Conservation (phyloP, 1,140 invertebrate species). For the Achatina immaculata region DNA sequence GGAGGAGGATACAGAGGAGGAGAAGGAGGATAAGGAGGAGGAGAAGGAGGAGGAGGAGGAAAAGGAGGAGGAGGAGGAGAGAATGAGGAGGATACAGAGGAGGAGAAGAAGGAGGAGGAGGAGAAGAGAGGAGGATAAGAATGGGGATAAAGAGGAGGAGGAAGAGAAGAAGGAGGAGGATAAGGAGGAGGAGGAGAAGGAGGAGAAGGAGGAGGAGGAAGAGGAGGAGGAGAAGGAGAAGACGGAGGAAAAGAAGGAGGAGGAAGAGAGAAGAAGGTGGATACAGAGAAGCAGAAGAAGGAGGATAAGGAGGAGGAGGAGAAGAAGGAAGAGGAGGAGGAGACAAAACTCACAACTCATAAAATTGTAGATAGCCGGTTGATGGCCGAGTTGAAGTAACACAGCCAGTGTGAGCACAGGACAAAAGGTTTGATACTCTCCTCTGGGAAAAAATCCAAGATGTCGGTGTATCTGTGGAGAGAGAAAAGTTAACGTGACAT, state of each 20-base stretch:
- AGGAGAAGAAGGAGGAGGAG: not conserved
- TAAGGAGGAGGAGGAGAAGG: not conserved
- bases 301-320: too few relatives aligned
- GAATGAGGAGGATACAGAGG: too few relatives aligned
- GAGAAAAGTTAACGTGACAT: not conserved
- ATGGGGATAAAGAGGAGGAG: not conserved
- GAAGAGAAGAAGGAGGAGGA: not conserved
- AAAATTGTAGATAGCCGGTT: slow-evolving; percentile 94
- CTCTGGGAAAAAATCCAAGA: slow-evolving; percentile 25
- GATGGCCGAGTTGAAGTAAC: slow-evolving; percentile 88
- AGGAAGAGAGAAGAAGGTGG: not conserved
- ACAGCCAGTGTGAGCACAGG: slow-evolving; percentile 59
- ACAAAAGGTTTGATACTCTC: slow-evolving; percentile 36
- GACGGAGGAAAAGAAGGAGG: too few relatives aligned
- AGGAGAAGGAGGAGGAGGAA: not conserved
- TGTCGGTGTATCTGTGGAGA: slow-evolving; percentile 37
- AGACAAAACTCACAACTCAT: slow-evolving; percentile 83
- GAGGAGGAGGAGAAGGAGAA: not conserved
- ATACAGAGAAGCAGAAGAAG: too few relatives aligned
- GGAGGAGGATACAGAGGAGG: too few relatives aligned
- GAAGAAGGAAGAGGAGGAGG: not conserved
- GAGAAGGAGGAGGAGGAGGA: not conserved
- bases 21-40: too few relatives aligned
- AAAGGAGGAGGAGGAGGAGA: not conserved
- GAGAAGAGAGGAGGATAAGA: too few relatives aligned